These are phyloP conservation scores for Baronia brevicornis DNA, from an alignment of 2,888 invertebrate species.

Conservation along the genomic window DNA sequence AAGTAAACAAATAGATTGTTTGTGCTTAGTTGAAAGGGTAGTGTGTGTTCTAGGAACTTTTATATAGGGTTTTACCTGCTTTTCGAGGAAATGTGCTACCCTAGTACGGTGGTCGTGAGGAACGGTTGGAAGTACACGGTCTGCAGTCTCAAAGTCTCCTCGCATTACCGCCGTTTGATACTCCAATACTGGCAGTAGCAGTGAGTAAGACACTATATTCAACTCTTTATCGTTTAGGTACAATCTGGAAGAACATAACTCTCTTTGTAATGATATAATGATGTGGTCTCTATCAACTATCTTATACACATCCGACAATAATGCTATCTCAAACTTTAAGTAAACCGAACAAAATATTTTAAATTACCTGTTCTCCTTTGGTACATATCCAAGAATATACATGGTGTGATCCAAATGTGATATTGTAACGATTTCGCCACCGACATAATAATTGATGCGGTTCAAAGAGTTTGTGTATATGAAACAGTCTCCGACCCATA, in stretches of 20 bases:
- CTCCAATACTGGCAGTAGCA: slow-evolving; percentile 95
- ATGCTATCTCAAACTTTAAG: not conserved
- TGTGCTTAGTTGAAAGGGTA: too few species aligned
- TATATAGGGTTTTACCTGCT: slow-evolving; percentile 91
- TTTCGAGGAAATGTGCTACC: slow-evolving; percentile 99
- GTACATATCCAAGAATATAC: slow-evolving; percentile 97
- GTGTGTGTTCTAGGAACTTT: too few species aligned
- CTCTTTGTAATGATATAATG: too few species aligned
- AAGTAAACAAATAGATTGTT: not conserved
- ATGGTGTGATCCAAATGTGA: slow-evolving; percentile 97
- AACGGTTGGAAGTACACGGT: slow-evolving; percentile 94
- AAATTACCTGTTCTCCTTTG: slow-evolving; percentile 87
- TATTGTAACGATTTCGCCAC: slow-evolving; percentile 98
- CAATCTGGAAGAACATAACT: slow-evolving; percentile 74
- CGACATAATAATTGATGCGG: slow-evolving; percentile 98
- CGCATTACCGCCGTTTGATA: slow-evolving; percentile 99
- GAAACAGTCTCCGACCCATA: slow-evolving; percentile 99
- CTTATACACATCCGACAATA: too few species aligned
- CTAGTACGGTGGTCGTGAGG: slow-evolving; percentile 97
- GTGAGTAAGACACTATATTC: slow-evolving; percentile 95
- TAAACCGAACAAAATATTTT: slow-evolving; percentile 4
- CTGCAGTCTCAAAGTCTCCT: slow-evolving; percentile 95
- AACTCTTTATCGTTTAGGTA: slow-evolving; percentile 99
- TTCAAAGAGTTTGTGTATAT: slow-evolving; percentile 99
- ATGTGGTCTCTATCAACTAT: too few species aligned